These are phyloP conservation scores for Drosophila paulistorum DNA, from an alignment of 1,140 invertebrate genomes.

Conservation along the genomic window DNA sequence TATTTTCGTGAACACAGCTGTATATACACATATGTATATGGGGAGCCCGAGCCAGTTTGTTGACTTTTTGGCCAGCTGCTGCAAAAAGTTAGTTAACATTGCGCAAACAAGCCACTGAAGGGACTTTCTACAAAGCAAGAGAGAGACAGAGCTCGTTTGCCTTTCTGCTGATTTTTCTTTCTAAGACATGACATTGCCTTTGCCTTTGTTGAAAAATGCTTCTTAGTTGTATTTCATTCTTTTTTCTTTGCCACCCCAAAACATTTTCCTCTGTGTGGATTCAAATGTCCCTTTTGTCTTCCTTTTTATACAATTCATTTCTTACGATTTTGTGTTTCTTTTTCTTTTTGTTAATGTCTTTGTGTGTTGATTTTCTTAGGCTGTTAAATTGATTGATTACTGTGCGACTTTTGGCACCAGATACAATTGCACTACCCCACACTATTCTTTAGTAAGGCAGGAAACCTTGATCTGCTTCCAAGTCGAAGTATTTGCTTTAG, in stretches of 20 bases:
- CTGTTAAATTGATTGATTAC: conserved; percentile 80
- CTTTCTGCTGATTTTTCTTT: conserved; percentile 22
- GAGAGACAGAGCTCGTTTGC: neutral
- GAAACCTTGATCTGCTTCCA: conserved; percentile 22
- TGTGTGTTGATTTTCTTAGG: conserved; percentile 69
- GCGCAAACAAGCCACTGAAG: conserved; percentile 69
- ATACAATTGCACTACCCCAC: conserved; percentile 58
- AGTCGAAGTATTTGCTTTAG: conserved; percentile 32
- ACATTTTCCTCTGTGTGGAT: neutral
- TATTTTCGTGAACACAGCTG: too few relatives aligned
- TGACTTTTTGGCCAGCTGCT: conserved; percentile 62
- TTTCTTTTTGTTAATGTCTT: neutral
- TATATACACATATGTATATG: neutral
- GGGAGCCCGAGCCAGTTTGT: conserved; percentile 45
- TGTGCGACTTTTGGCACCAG: conserved; percentile 75
- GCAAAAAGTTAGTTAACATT: conserved; percentile 62
- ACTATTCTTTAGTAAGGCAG: conserved; percentile 32
- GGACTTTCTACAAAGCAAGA: conserved; percentile 21
- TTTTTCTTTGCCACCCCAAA: conserved; percentile 17
- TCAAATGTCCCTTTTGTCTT: conserved; percentile 24
- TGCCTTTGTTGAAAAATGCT: conserved; percentile 25
- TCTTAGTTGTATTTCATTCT: neutral
- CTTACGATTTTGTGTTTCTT: conserved; percentile 38
- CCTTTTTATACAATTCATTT: conserved; percentile 65
- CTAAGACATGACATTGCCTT: conserved; percentile 14